Evolutionary conservation across 2,888 invertebrate species (phyloP), one percentile per base, ranked within the genome.

Genomic region (Leptogaster cylindrica): DNA sequence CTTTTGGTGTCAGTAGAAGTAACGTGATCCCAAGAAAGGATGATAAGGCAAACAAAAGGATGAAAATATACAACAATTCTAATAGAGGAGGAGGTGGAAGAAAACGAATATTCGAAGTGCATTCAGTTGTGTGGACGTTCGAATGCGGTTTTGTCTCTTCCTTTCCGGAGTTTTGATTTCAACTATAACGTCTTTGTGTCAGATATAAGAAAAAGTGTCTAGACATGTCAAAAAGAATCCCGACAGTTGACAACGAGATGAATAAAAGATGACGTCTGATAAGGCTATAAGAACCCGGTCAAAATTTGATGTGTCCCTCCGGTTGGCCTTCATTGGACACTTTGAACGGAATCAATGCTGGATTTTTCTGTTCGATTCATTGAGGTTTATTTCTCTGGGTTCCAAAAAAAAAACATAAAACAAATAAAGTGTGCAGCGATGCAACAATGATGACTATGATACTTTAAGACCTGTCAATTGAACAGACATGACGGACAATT

Each of bases 201-300:
- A 48, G 48, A 12, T 48, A 48, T 48, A 20, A 48, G 48, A 48
- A 48, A 48, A 48, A 25, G 48, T 48, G 48, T 48, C 48, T 48
- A 48, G 48, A 48, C 48, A 48, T 27, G 48, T 48, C 48, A 48
- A 23, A 48, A 23, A 14, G 27, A 48, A 48, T 48, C 12, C 48
- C 48, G 48, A 48, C 48, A 48, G 48, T 48, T 48, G 48, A 48
- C 48, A 48, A 7, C 5, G 12, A 48, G 25, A 48, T 48, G 48
- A 48, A 48, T 48, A 48, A 48, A 48, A 48, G 48, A 48, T 48
- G n/a, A 48, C 23, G 12, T 20, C 12, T 48, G 48, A 48, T 48
- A 48, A 48, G 25, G 27, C 25, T 25, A 12, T 10, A 6, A n/a
- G 16, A 18, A 41, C 18, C 41, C 14, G 18, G 41, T 41, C 31